phyloP scores from a whole-genome alignment of 2,797 vertebrate species.

The Glossophaga mutica region DNA sequence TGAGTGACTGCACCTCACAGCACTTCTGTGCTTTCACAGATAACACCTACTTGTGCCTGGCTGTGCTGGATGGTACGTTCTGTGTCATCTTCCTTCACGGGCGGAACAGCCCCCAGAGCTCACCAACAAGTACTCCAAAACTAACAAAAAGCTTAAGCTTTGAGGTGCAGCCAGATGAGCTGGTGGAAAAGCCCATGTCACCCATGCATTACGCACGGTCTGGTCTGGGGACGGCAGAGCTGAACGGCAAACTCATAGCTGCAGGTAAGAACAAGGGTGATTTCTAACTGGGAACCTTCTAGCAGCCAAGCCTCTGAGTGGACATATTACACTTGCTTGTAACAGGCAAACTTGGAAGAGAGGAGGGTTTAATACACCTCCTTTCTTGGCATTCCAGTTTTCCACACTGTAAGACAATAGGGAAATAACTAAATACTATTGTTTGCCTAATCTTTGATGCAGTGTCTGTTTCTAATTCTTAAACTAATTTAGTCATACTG shows the following conservation, averaged over 20 bases:
- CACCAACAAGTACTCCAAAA: slow-evolving; percentile 94
- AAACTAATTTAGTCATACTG: neutral
- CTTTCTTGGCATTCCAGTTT: neutral
- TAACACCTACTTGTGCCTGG: slow-evolving; percentile 96
- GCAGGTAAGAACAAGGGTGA: slow-evolving; percentile 85
- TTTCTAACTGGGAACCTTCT: neutral
- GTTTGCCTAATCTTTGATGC: neutral
- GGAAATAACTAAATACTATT: neutral
- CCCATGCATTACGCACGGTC: slow-evolving; percentile 98
- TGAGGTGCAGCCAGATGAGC: slow-evolving; percentile 89
- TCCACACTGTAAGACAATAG: neutral
- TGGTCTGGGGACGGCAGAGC: slow-evolving; percentile 92
- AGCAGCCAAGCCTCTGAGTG: neutral
- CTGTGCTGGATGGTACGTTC: slow-evolving; percentile 94
- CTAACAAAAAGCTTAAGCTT: slow-evolving; percentile 97
- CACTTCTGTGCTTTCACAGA: slow-evolving; percentile 81
- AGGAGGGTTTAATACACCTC: neutral
- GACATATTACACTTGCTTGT: neutral
- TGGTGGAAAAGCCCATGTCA: slow-evolving; percentile 90
- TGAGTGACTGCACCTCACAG: neutral
- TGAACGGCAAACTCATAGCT: slow-evolving; percentile 91
- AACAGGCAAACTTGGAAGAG: neutral
- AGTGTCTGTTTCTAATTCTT: neutral
- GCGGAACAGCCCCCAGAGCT: slow-evolving; percentile 95
- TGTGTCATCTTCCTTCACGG: slow-evolving; percentile 97